Evolutionary conservation across 2,888 invertebrate species (phyloP).

Genomic region (Rhopalosiphum nymphaeae): DNA sequence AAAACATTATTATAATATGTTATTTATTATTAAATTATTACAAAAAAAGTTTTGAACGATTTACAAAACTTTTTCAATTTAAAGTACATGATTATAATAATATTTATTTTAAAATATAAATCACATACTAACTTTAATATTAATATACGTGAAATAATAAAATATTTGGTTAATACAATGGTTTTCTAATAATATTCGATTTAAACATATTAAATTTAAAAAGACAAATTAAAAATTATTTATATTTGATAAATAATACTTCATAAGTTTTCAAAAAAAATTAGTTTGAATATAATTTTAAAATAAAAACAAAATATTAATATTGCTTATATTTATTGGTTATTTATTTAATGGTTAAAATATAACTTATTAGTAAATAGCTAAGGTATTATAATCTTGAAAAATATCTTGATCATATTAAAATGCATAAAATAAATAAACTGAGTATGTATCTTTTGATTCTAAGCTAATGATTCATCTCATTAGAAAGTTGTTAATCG

Average conservation of each 20-base stretch:
- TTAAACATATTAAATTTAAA: neutral
- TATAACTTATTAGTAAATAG: neutral
- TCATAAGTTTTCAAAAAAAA: neutral
- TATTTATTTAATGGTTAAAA: neutral
- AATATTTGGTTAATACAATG: neutral
- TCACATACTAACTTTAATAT: neutral
- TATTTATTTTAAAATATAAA: neutral
- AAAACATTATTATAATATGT: neutral
- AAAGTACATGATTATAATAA: neutral
- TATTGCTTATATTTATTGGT: neutral
- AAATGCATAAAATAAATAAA: neutral
- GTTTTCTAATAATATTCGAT: neutral
- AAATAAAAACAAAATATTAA: neutral
- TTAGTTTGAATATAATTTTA: neutral
- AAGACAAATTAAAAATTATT: neutral
- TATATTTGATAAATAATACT: neutral
- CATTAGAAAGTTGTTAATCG: constrained; percentile 31
- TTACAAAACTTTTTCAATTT: neutral
- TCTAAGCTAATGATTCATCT: constrained; percentile 26
- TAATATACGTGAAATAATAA: neutral
- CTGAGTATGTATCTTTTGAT: neutral
- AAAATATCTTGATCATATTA: neutral
- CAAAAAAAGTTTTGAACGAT: neutral
- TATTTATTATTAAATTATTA: neutral
- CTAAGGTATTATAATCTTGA: neutral